These are phyloP conservation scores for Arnoldichthys spilopterus DNA, from an alignment of 2,797 vertebrate genomes.

Conservation along the genomic window DNA sequence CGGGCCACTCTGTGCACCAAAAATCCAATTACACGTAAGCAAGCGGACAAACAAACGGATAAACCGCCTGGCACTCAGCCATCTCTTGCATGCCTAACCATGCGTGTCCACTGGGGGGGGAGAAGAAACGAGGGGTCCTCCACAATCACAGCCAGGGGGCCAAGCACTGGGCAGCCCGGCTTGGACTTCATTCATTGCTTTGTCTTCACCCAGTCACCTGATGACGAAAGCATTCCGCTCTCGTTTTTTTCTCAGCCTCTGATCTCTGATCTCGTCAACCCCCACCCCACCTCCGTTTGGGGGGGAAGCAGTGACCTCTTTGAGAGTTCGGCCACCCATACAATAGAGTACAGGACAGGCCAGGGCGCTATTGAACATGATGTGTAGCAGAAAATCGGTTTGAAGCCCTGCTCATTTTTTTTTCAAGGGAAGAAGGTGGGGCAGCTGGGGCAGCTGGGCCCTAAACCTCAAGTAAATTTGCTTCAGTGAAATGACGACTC, in stretches of 20 bases:
- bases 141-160: slow-evolving; percentile 27
- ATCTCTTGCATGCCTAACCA: slow-evolving; percentile 38
- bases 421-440: background rate
- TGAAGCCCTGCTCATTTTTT: slow-evolving; percentile 5
- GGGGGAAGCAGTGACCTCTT: slow-evolving; percentile 18
- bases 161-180: background rate
- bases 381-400: slow-evolving; percentile 26
- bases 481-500: background rate
- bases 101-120: slow-evolving; percentile 34
- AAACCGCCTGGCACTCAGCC: slow-evolving; percentile 1
- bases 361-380: slow-evolving; percentile 15
- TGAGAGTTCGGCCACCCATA: slow-evolving; percentile 29
- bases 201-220: slow-evolving; percentile 40
- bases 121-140: slow-evolving; percentile 7
- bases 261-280: slow-evolving; percentile 63
- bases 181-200: slow-evolving; percentile 31
- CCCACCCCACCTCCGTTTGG: slow-evolving; percentile 21
- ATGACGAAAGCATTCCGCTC: slow-evolving; percentile 11
- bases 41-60: background rate
- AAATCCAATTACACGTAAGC: background rate
- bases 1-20: too few relatives aligned
- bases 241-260: background rate
- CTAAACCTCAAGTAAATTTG: background rate
- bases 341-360: slow-evolving; percentile 19
- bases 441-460: too few relatives aligned